Evolutionary conservation across 2,888 invertebrate species (phyloP).

Genomic region (Xestia sexstrigata): DNA sequence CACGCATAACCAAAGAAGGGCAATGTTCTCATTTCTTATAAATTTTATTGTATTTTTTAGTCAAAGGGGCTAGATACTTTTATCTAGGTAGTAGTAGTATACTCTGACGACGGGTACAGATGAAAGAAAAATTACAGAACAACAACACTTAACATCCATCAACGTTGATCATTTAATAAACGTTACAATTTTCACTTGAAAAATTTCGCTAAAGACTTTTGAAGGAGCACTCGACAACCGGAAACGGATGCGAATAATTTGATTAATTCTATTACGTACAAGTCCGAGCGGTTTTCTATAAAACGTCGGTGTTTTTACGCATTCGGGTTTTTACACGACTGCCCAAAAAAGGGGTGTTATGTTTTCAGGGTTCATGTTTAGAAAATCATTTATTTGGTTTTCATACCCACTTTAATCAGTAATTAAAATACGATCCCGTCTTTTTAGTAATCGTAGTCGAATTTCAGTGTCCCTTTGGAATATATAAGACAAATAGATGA

Average conservation of each 20-base stretch:
- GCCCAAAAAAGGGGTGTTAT: too few species aligned
- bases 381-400: slow-evolving; percentile 25
- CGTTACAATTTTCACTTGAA: slow-evolving; percentile 35
- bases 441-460: neutral
- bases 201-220: slow-evolving; percentile 44
- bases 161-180: slow-evolving; percentile 49
- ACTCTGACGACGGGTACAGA: neutral
- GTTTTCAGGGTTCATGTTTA: too few species aligned
- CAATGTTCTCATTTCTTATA: neutral
- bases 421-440: neutral
- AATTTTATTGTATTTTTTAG: neutral
- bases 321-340: too few species aligned
- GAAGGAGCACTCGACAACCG: slow-evolving; percentile 47
- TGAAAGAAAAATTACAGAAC: neutral
- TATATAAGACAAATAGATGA: neutral
- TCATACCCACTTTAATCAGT: neutral
- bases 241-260: slow-evolving; percentile 71
- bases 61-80: neutral
- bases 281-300: slow-evolving; percentile 22
- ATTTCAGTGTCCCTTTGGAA: neutral
- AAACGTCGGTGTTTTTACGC: slow-evolving; percentile 7
- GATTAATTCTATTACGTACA: slow-evolving; percentile 70
- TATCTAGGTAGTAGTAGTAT: neutral
- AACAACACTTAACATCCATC: slow-evolving; percentile 11
- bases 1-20: neutral